Percentiles rank a stretch among this genome's conserved stretches.
Evolutionary conservation across 2,888 invertebrate genomes (phyloP).

Genomic region (Lamellibrachia columna): DNA sequence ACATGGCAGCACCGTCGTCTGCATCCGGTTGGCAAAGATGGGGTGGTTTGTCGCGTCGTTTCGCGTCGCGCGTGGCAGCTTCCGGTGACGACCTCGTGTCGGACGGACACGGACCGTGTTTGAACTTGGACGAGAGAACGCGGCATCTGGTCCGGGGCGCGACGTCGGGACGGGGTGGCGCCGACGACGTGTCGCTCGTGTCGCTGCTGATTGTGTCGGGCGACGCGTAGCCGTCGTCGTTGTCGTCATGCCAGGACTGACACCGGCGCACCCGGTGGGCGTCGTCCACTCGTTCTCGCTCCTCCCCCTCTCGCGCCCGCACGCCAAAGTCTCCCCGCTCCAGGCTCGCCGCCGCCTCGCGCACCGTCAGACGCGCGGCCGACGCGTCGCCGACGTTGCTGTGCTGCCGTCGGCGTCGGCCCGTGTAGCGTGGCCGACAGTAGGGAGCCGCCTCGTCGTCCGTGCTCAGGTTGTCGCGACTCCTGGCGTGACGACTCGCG

Average conservation of each 20-base stretch:
- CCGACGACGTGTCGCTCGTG: neutral
- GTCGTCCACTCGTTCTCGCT: neutral
- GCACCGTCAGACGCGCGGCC: neutral
- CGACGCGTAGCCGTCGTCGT: neutral
- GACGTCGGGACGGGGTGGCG: neutral
- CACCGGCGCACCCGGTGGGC: neutral
- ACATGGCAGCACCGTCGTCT: neutral
- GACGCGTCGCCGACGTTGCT: neutral
- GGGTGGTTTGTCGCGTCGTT: neutral
- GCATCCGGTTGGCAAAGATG: neutral
- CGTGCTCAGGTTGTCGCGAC: slow-evolving; percentile 6
- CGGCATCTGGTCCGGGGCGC: neutral
- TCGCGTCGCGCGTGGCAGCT: neutral
- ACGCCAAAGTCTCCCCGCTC: neutral
- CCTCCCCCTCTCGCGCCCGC: neutral
- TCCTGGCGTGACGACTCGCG: neutral
- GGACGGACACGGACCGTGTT: neutral
- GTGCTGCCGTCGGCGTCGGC: neutral
- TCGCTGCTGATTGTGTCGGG: slow-evolving; percentile 1
- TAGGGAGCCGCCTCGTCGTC: neutral
- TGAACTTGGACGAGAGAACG: neutral
- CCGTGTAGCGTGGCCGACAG: slow-evolving; percentile 10
- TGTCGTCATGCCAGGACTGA: neutral
- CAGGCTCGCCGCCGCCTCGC: neutral
- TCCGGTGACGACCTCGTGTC: neutral